Conservation (phyloP, 2,113 vertebrate species). For the Malurus alboscapulatus region DNA sequence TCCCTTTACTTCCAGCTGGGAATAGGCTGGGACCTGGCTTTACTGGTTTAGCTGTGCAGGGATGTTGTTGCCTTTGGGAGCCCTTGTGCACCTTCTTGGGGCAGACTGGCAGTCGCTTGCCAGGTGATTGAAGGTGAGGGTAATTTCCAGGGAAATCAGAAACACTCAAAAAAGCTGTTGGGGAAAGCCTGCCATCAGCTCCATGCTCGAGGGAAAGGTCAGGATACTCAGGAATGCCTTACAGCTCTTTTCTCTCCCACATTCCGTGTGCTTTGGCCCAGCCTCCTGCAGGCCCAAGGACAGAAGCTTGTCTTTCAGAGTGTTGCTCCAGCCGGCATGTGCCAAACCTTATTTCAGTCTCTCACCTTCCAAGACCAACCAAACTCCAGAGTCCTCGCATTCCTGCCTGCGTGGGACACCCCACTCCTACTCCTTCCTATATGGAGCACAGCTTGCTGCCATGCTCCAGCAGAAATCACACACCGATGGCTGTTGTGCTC, state of each 20-base stretch:
- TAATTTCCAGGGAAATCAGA: not conserved
- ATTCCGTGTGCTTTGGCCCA: not conserved
- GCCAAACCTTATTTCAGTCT: slow-evolving; percentile 67
- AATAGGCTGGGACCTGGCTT: not conserved
- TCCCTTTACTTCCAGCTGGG: not conserved
- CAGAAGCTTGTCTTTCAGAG: slow-evolving; percentile 52
- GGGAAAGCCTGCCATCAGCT: not conserved
- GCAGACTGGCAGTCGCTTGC: not conserved
- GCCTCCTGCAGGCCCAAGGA: not conserved
- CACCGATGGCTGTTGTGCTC: not conserved
- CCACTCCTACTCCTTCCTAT: slow-evolving; percentile 38
- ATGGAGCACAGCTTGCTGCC: slow-evolving; percentile 12
- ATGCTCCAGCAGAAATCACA: slow-evolving; percentile 20
- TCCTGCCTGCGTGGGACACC: slow-evolving; percentile 33
- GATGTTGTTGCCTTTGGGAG: not conserved
- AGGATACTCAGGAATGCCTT: not conserved
- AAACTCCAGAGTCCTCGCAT: slow-evolving; percentile 65
- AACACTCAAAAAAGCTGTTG: not conserved
- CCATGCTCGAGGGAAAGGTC: not conserved
- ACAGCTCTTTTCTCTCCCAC: not conserved
- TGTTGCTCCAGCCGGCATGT: not conserved
- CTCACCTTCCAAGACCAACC: slow-evolving; percentile 64
- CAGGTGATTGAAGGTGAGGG: not conserved
- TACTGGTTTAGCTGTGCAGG: not conserved
- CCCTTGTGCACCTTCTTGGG: not conserved